Conservation (phyloP, 2,888 invertebrate genomes). For the Iphiclides podalirius region DNA sequence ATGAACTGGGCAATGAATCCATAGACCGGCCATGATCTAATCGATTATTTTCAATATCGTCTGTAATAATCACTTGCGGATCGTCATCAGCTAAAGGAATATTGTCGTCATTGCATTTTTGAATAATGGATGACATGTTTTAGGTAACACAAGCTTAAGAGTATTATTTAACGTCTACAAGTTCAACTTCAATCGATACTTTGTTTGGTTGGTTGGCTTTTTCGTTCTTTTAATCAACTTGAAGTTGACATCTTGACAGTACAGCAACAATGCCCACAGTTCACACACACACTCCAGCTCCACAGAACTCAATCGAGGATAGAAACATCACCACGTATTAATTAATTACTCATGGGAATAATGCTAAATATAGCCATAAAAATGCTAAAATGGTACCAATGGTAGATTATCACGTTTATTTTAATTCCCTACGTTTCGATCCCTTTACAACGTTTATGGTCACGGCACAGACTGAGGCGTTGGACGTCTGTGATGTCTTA, state of each 20-base stretch:
- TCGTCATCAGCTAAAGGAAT: constrained; percentile 96
- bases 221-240: not conserved
- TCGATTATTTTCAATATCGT: constrained; percentile 85
- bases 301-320: no score
- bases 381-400: no score
- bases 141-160: not conserved
- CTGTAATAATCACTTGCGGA: constrained; percentile 93
- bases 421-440: no score
- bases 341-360: no score
- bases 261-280: no score
- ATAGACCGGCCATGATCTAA: constrained; percentile 90
- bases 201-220: constrained; percentile 12
- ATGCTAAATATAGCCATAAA: no score
- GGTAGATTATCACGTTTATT: no score
- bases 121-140: constrained; percentile 72
- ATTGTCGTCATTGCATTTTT: constrained; percentile 89
- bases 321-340: no score
- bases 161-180: constrained; percentile 18
- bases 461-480: no score
- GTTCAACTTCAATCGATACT: constrained; percentile 22
- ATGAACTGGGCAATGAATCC: constrained; percentile 92
- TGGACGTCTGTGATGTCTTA: no score
- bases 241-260: not conserved
- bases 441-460: no score
- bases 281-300: no score